Conservation (phyloP, 1,140 invertebrate genomes). For the Monochamus saltuarius region DNA sequence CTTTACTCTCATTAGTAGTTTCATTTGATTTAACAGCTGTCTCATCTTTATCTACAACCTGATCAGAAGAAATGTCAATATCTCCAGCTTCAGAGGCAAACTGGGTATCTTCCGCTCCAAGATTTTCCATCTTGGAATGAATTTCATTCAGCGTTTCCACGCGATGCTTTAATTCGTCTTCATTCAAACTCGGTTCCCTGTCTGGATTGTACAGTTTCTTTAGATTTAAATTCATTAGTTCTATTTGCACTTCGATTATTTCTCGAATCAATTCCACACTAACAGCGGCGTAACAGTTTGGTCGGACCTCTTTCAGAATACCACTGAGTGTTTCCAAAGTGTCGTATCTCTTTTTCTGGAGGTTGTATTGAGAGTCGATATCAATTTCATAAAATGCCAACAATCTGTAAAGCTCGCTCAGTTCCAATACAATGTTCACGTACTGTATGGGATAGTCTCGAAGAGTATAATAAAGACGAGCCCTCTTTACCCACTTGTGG, state of each 20-base stretch:
- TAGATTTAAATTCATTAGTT: conserved; percentile 60
- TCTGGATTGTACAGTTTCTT: conserved; percentile 46
- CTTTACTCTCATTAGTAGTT: background rate
- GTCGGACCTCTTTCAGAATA: conserved; percentile 50
- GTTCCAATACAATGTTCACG: conserved; percentile 67
- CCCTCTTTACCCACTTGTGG: conserved; percentile 65
- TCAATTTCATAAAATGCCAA: conserved; percentile 69
- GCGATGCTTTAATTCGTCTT: conserved; percentile 19
- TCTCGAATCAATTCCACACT: conserved; percentile 50
- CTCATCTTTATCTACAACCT: background rate
- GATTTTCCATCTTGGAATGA: conserved; percentile 23
- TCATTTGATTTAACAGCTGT: background rate
- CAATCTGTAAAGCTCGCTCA: conserved; percentile 67
- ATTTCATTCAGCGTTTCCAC: conserved; percentile 15
- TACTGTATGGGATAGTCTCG: conserved; percentile 69
- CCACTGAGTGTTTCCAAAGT: conserved; percentile 61
- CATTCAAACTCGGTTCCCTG: conserved; percentile 11
- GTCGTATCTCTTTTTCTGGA: conserved; percentile 70
- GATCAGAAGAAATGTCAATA: background rate
- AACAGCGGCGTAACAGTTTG: conserved; percentile 49
- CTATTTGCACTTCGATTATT: conserved; percentile 58
- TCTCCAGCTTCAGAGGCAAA: background rate
- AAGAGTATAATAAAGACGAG: conserved; percentile 67
- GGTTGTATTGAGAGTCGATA: conserved; percentile 66
- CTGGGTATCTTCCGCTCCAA: conserved; percentile 4